Base-by-base conservation (phyloP, 1,140 invertebrate genomes). In the Drosophila auraria region DNA sequence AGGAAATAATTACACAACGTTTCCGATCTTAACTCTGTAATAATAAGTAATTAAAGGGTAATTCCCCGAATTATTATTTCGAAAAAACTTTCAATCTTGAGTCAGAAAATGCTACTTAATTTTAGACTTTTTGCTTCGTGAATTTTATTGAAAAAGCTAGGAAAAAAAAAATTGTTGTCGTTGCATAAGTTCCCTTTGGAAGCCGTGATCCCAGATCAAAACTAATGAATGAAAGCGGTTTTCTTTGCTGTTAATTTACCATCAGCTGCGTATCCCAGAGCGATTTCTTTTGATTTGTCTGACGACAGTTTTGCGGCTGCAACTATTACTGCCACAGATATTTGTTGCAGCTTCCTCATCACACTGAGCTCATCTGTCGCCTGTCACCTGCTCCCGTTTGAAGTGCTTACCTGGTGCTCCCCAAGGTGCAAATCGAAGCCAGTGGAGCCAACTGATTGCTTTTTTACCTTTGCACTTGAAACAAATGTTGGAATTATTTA, bases 331-430 rank as follows among this genome's bases (percentile, higher is more conserved):
- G 57, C 12, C 38, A 17, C 49, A 20, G 49, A 56, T 38, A 33
- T 64, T 65, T 27, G 58, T 45, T 20, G 36, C 49, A 57, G 50
- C 72, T 74, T 74, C 72, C 70, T 50, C 47, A 47, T 63, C 40
- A 33, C 44, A 38, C 36, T 23, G 64, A 44, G 50, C 53, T 44
- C 57, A 78, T 78, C 75, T 78, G 75, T 78, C 75, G 75, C 75
- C 74, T 78, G 75, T 78, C 75, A 78, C 57, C 50, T 78, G 75
- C 75, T 79, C 75, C 66, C 65, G 59, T 79, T 79, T 79, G 76
- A 79, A 63, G 69, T 73, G 71, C 15, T 53, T 17, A 23, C 30
- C 38, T 11, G n/a, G 15, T 72, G 68, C 71, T 73, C 83, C 83
- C 83, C 53, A 78, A 84, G 84, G 83, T 78, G 74, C 76, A 53